These are phyloP conservation scores for Zaprionus gabonicus DNA, from an alignment of 1,140 invertebrate genomes.

Conservation along the genomic window DNA sequence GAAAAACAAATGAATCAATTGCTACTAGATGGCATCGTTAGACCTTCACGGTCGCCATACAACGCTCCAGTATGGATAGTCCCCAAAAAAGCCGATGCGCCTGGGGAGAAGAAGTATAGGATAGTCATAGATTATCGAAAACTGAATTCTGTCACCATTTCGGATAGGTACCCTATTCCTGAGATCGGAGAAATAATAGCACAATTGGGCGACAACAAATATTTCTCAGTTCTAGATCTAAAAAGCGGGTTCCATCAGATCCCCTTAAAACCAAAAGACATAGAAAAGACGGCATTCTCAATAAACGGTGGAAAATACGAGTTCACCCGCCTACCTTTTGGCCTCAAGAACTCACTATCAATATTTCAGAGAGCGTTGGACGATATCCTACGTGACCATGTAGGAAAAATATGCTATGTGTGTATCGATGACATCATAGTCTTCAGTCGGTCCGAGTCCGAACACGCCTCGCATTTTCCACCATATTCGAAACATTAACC, in stretches of 20 bases:
- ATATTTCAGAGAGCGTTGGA: too few species aligned
- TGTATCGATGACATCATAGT: too few species aligned
- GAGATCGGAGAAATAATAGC: constrained; percentile 77
- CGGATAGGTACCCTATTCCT: constrained; percentile 85
- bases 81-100: not conserved
- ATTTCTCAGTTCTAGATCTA: too few species aligned
- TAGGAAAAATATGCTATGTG: too few species aligned
- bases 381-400: too few species aligned
- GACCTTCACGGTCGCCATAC: not conserved
- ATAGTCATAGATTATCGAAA: constrained; percentile 63
- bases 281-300: constrained; percentile 70
- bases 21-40: not conserved
- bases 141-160: constrained; percentile 73
- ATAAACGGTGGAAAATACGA: constrained; percentile 80
- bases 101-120: not conserved
- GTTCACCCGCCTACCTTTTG: not conserved
- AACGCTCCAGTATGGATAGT: not conserved
- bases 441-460: too few species aligned
- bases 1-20: not conserved
- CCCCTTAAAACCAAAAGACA: constrained; percentile 19
- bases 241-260: too few species aligned
- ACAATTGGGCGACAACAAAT: too few species aligned
- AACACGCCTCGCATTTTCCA: too few species aligned
- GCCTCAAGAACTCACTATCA: not conserved
- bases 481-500: too few species aligned